Evolutionary conservation across 2,797 vertebrate species (phyloP), one percentile per base, ranked within the genome.

Genomic region (Bradypodion pumilum): DNA sequence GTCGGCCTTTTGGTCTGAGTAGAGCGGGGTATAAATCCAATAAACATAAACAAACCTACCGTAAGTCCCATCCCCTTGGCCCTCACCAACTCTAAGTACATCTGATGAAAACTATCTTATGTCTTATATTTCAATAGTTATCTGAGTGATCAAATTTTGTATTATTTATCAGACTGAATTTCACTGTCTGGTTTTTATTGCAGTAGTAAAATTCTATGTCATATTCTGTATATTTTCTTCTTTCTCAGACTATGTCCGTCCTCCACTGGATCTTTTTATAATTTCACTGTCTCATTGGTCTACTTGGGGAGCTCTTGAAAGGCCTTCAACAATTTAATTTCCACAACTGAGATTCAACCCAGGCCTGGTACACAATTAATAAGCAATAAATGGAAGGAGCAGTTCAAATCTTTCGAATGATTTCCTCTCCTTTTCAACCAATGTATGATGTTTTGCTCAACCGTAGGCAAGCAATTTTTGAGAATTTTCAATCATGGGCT

Each of bases 101-200:
- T 77, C 70, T 87, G 35, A 83, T 85, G 90, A 89, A 89, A 52
- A 84, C 77, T 83, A 78, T 83, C 89, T 16, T 25, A 90, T 85
- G 90, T 79, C 85, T 84, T 86, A 69, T 89, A 25, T 52, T 52
- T 68, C 37, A 56, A 49, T 16, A 35, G n/a, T 7, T 44, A 63
- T 75, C 42, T 16, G 73, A 93, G 84, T 25, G 32, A 91, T 44
- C 89, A 91, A 92, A 88, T 86, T 84, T 88, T 83, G 89, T 89
- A 78, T 69, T 88, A 73, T 90, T 94, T 88, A 81, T 91, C 90
- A 90, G 37, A n/a, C 60, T 74, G 52, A 65, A 88, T 92, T 93
- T 93, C 89, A 86, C 88, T 78, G 32, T 7, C 5, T 40, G 78
- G 60, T 90, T 93, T 78, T 93, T 87, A 94, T 37, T 80, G 72